Base-by-base conservation (phyloP, 2,888 invertebrate genomes). In the Steinernema scapterisci region DNA sequence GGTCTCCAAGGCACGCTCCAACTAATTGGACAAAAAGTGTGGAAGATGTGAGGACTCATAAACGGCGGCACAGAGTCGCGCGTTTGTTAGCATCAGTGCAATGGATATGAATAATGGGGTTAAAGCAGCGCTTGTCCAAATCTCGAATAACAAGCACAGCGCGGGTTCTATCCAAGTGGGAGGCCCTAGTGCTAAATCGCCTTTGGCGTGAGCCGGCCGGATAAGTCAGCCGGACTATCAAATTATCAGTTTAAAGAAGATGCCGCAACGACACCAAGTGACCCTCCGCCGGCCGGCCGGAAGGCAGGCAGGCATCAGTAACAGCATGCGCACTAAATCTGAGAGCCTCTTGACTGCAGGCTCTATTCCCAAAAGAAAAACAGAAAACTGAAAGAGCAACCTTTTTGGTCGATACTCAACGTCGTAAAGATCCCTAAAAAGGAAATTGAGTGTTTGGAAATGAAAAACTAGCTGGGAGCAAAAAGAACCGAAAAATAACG, bases 51-150 rank as follows among this genome's bases (percentile, higher is more conserved):
- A 16, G 31, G 25, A 31, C 31, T 63, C 63, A 63, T 63, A 38
- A 27, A 31, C 31, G 38, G 31, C 27, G 27, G 63, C 63, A 27
- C 31, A 63, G 63, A 13, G 31, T 13, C 63, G 25, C 63, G 63
- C 63, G 31, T 27, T 63, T 63, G 63, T 63, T 63, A 63, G 63
- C 63, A 63, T 63, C 63, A 63, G 63, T 63, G 63, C 63, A 63
- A 63, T 48, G 63, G 63, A 63, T 63, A 63, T 63, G 63, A 63
- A 63, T 63, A 63, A 63, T 63, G 63, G 63, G 63, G 63, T 63
- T 63, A 63, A 63, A 63, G 63, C 63, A 63, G 63, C 63, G 63
- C 63, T 63, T 63, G 63, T 63, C 38, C 63, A 63, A 31, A 63
- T 63, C 63, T 63, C 63, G 63, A 63, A 63, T 63, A 63, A 63